phyloP scores from a whole-genome alignment of 2,113 vertebrate species.

The Pholis gunnellus region DNA sequence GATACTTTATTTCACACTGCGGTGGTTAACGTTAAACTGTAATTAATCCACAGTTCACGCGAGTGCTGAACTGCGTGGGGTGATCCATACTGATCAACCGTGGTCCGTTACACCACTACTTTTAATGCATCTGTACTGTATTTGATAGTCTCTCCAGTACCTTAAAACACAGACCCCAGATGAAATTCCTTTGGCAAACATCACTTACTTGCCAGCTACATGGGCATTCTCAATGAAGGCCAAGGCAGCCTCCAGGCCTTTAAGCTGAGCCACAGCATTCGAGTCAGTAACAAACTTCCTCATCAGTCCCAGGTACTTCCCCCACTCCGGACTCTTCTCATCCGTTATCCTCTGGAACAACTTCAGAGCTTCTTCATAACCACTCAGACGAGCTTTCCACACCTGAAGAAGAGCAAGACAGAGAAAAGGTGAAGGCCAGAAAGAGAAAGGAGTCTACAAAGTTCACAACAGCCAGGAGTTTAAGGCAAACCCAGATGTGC shows the following conservation, averaged over 20 bases:
- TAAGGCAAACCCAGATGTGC: not conserved
- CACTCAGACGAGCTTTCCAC: constrained; percentile 97
- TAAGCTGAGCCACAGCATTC: constrained; percentile 97
- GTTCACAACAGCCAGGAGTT: not conserved
- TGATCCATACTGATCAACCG: too few species aligned
- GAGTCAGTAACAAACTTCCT: constrained; percentile 98
- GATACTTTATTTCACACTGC: too few species aligned
- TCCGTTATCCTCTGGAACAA: constrained; percentile 95
- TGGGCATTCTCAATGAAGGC: constrained; percentile 94
- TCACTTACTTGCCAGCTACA: constrained; percentile 94
- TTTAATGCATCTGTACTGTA: not conserved
- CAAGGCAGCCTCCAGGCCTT: constrained; percentile 95
- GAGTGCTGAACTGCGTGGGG: too few species aligned
- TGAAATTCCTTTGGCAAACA: not conserved
- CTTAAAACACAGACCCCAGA: not conserved
- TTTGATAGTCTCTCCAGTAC: not conserved
- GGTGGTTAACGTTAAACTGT: too few species aligned
- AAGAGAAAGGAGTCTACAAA: not conserved
- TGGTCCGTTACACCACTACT: too few species aligned
- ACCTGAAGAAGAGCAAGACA: constrained; percentile 80
- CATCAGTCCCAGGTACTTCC: constrained; percentile 94
- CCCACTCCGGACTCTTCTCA: constrained; percentile 98
- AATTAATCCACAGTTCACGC: too few species aligned
- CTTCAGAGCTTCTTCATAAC: constrained; percentile 97
- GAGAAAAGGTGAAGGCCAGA: constrained; percentile 23